Evolutionary conservation across 1,140 invertebrate species (phyloP).

Genomic region (Drosophila ananassae): DNA sequence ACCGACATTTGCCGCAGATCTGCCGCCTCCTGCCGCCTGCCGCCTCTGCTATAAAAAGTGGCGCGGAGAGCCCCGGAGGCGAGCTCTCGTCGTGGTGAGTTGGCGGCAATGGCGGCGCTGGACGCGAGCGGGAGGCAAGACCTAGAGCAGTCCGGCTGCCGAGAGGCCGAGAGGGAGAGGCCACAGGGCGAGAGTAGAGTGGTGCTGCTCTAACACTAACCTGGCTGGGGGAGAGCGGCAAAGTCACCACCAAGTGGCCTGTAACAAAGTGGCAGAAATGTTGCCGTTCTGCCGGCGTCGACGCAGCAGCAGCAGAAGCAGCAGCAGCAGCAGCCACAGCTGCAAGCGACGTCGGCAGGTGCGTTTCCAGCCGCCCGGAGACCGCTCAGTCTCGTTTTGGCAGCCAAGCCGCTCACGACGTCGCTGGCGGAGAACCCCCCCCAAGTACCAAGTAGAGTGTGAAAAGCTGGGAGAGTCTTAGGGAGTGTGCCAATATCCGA

Average conservation of each 20-base stretch:
- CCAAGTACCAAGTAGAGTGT: neutral
- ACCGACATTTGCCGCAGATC: constrained; percentile 39
- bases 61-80: neutral
- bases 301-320: neutral
- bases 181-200: neutral
- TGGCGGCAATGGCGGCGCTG: constrained; percentile 72
- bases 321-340: no score
- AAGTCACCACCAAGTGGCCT: constrained; percentile 25
- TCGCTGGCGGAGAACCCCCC: constrained; percentile 30
- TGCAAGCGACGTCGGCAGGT: constrained; percentile 29
- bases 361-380: constrained; percentile 24
- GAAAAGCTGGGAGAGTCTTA: neutral
- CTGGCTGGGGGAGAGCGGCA: neutral
- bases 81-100: constrained; percentile 15
- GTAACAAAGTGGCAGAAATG: constrained; percentile 71
- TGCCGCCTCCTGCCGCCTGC: neutral
- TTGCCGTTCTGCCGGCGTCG: constrained; percentile 29
- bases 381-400: constrained; percentile 83
- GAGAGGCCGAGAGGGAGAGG: neutral
- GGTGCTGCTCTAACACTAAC: constrained; percentile 10
- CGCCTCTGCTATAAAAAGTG: constrained; percentile 28
- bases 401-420: constrained; percentile 74
- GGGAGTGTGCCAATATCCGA: neutral
- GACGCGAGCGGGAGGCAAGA: constrained; percentile 32
- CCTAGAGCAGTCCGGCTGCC: neutral